Conservation (phyloP, 2,113 vertebrate species). For the Rhabdomys dilectus region DNA sequence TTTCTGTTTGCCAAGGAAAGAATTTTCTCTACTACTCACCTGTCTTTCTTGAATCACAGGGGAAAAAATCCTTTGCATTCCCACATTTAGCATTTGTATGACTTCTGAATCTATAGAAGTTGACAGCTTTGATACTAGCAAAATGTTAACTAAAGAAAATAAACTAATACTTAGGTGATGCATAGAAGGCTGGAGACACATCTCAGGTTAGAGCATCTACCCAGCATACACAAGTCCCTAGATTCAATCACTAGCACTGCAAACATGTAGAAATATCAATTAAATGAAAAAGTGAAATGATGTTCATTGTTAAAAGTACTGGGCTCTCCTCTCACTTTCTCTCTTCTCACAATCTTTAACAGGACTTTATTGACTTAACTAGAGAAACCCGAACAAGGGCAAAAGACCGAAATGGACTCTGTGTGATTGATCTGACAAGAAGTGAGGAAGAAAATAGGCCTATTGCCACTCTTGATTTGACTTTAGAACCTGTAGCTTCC, state of each 20-base stretch:
- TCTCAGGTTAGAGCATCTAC: neutral
- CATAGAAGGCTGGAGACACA: neutral
- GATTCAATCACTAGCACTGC: neutral
- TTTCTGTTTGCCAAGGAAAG: conserved; percentile 43
- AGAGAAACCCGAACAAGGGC: conserved; percentile 74
- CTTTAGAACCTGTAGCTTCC: neutral
- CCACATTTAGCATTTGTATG: neutral
- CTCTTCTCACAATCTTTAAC: conserved; percentile 50
- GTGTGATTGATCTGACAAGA: conserved; percentile 85
- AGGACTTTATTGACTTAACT: conserved; percentile 91
- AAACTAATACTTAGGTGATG: conserved; percentile 3
- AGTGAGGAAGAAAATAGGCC: conserved; percentile 78
- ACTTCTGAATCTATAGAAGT: conserved; percentile 41
- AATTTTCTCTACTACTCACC: neutral
- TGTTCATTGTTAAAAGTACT: neutral
- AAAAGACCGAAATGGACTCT: rapidly evolving
- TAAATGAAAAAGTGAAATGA: conserved; percentile 6
- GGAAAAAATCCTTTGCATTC: neutral
- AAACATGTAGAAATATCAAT: neutral
- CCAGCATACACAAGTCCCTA: neutral
- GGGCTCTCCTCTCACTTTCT: conserved; percentile 25
- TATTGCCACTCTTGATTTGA: conserved; percentile 65
- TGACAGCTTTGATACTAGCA: neutral
- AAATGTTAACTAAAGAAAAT: conserved; percentile 10
- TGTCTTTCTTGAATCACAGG: conserved; percentile 19